A percentile compares a stretch with the other conserved stretches of the same genome.
These are phyloP conservation scores for Nasonia oneida DNA, from an alignment of 2,888 invertebrate species.

Conservation along the genomic window DNA sequence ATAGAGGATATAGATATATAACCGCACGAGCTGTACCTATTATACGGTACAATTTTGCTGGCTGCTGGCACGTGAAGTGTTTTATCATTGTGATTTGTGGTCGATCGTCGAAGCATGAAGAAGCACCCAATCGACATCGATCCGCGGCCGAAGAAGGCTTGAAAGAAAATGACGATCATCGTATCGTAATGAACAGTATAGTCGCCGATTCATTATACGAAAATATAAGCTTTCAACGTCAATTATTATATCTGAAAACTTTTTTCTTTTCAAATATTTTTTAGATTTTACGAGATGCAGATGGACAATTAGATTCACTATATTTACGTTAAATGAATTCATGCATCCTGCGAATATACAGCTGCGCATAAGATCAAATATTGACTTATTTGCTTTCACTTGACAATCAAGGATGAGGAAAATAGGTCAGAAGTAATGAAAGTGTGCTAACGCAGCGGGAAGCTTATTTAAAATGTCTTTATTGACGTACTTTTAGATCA, in stretches of 20 bases:
- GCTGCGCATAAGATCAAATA: background rate
- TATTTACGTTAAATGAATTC: too few relatives aligned
- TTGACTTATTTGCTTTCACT: background rate
- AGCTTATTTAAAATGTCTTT: slow-evolving; percentile 70
- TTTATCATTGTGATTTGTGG: slow-evolving; percentile 60
- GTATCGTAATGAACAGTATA: background rate
- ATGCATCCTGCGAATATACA: too few relatives aligned
- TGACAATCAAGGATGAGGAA: background rate
- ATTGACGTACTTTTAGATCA: slow-evolving; percentile 70
- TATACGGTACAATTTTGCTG: background rate
- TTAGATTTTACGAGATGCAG: too few relatives aligned
- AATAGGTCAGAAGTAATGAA: slow-evolving; percentile 16
- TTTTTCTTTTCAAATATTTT: too few relatives aligned
- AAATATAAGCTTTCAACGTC: background rate
- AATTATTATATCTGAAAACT: too few relatives aligned
- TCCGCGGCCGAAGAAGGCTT: background rate
- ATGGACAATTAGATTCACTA: too few relatives aligned
- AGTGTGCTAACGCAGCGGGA: background rate
- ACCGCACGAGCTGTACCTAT: background rate
- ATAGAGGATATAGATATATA: slow-evolving; percentile 22
- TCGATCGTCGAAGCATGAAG: slow-evolving; percentile 18
- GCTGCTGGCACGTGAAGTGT: slow-evolving; percentile 64
- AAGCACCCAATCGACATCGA: slow-evolving; percentile 40
- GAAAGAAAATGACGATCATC: background rate
- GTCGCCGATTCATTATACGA: background rate